Conservation (phyloP, 2,888 invertebrate genomes). For the Drosophila flavopinicola region DNA sequence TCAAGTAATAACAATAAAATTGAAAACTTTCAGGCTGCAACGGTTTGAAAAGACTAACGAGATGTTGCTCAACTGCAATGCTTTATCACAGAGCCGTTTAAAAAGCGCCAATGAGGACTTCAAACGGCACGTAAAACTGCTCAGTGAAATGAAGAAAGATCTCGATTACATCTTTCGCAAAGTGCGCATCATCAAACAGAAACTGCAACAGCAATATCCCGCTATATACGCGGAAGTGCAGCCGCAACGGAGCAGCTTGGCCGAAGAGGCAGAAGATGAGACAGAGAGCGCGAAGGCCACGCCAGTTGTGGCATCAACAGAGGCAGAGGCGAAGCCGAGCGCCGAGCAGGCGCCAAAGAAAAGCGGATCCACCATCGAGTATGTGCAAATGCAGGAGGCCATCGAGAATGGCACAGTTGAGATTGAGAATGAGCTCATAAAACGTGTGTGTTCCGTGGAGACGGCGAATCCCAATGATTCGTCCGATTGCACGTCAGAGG, state of each 20-base stretch:
- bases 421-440: conserved; percentile 83
- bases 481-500: conserved; percentile 87
- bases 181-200: conserved; percentile 92
- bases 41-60: conserved; percentile 99
- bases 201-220: conserved; percentile 90
- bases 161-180: conserved; percentile 97
- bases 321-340: conserved; percentile 50
- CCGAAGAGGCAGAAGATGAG: conserved; percentile 85
- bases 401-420: conserved; percentile 83
- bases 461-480: conserved; percentile 88
- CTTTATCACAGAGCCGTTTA: conserved; percentile 94
- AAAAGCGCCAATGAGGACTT: conserved; percentile 95
- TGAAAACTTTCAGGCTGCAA: conserved; percentile 89
- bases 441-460: conserved; percentile 86
- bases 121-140: conserved; percentile 93
- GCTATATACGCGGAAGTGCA: conserved; percentile 88
- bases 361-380: conserved; percentile 81
- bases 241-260: conserved; percentile 83
- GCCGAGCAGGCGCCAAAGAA: conserved; percentile 57
- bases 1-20: not conserved
- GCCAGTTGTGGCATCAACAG: conserved; percentile 24
- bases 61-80: conserved; percentile 98
- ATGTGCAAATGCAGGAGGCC: conserved; percentile 84
- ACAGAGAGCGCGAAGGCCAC: conserved; percentile 78
- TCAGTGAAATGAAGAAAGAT: conserved; percentile 97